Evolutionary conservation across 2,888 invertebrate genomes (phyloP).

Genomic region (Philereme vetulata): DNA sequence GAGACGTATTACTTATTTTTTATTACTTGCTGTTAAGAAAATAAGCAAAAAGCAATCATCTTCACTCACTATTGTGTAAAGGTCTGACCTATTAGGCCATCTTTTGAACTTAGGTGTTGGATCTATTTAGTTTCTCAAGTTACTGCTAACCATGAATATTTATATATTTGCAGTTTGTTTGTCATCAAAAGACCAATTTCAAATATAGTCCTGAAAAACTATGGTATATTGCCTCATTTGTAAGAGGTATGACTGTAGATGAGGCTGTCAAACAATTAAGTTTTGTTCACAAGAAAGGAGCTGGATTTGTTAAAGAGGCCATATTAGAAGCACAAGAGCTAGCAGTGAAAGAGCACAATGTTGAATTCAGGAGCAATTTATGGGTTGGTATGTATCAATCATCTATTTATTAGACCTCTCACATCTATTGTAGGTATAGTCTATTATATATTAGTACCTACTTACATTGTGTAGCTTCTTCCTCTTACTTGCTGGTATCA

Average conservation of each 20-base stretch:
- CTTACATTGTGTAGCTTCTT: no score
- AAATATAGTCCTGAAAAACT: conserved; percentile 96
- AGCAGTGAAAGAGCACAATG: conserved; percentile 94
- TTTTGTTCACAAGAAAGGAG: conserved; percentile 92
- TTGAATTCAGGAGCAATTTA: conserved; percentile 96
- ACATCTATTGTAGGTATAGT: no score
- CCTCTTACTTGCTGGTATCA: no score
- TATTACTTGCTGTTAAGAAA: no score
- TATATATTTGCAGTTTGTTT: conserved; percentile 89
- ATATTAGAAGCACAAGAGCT: conserved; percentile 95
- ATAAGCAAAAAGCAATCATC: no score
- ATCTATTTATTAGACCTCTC: no score
- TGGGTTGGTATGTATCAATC: conserved; percentile 91
- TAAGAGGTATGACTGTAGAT: conserved; percentile 96
- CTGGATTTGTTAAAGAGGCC: conserved; percentile 88
- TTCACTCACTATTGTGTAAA: no score
- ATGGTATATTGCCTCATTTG: conserved; percentile 95
- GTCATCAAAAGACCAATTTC: conserved; percentile 92
- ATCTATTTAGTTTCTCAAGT: no score
- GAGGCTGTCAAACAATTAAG: conserved; percentile 96
- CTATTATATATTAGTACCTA: no score
- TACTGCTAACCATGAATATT: background rate
- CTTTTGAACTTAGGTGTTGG: no score
- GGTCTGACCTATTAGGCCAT: no score
- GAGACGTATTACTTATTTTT: background rate